Evolutionary conservation across 2,113 vertebrate genomes (phyloP).

Genomic region (Anhinga rufa): DNA sequence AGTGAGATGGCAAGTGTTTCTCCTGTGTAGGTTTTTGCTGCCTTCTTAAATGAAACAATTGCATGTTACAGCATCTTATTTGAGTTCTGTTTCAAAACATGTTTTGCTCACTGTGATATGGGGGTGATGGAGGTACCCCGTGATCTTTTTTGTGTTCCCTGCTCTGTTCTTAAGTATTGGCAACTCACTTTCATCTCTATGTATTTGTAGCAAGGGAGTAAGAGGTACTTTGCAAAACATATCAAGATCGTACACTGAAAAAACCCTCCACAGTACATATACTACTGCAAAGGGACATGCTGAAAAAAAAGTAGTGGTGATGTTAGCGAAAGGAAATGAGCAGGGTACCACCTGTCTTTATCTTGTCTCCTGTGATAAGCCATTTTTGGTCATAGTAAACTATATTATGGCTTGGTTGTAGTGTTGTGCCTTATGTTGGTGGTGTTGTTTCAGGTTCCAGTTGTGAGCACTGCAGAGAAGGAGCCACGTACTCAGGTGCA

Average conservation of each 20-base stretch:
- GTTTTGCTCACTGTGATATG: background rate
- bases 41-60: background rate
- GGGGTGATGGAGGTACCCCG: background rate
- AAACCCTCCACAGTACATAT: background rate
- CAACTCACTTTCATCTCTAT: background rate
- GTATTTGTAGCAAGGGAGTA: background rate
- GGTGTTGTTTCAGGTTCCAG: constrained; percentile 69
- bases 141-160: background rate
- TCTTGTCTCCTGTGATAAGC: background rate
- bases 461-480: constrained; percentile 81
- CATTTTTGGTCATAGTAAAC: background rate
- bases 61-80: background rate
- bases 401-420: background rate
- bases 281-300: background rate
- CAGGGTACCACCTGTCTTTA: background rate
- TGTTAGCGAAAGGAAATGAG: background rate
- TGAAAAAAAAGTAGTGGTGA: background rate
- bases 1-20: background rate
- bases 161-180: background rate
- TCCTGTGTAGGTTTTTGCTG: background rate
- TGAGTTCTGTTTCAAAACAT: background rate
- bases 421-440: background rate
- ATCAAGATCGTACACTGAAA: background rate
- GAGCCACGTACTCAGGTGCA: constrained; percentile 73
- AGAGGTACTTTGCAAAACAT: background rate